phyloP scores from a whole-genome alignment of 2,113 vertebrate species.

The Phainopepla nitens region DNA sequence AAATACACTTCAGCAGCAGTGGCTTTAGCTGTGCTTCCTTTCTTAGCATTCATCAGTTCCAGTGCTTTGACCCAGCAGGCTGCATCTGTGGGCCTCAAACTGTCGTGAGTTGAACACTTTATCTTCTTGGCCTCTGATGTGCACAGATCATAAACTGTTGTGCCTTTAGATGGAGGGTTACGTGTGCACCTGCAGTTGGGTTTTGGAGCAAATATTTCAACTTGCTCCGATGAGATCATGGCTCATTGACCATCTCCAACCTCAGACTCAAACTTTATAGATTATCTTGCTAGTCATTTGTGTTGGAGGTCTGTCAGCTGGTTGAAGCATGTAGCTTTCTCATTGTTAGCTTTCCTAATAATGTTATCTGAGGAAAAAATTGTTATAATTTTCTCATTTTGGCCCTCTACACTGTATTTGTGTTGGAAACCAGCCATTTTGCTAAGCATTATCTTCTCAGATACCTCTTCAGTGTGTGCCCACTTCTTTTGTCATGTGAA shows the following conservation, averaged over 20 bases:
- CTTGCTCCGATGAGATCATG: not conserved
- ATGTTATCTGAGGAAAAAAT: not conserved
- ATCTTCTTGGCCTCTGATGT: not conserved
- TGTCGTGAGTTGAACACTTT: not conserved
- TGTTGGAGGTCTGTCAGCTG: not conserved
- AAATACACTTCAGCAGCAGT: not conserved
- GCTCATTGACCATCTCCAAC: not conserved
- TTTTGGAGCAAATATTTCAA: not conserved
- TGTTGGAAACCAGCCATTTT: not conserved
- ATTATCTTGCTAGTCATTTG: not conserved
- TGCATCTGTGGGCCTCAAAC: not conserved
- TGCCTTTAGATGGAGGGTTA: not conserved
- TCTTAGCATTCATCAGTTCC: not conserved
- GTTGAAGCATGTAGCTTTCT: not conserved
- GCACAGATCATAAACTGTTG: not conserved
- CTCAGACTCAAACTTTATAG: not conserved
- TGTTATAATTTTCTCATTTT: not conserved
- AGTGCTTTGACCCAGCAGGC: not conserved
- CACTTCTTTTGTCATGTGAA: not conserved
- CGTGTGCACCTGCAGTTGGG: not conserved
- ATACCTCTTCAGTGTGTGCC: not conserved
- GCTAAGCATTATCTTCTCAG: not conserved
- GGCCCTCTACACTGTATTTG: not conserved
- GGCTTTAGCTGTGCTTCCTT: not conserved
- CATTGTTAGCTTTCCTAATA: not conserved